Conservation (phyloP, 2,888 invertebrate species). For the Cerceris rybyensis region DNA sequence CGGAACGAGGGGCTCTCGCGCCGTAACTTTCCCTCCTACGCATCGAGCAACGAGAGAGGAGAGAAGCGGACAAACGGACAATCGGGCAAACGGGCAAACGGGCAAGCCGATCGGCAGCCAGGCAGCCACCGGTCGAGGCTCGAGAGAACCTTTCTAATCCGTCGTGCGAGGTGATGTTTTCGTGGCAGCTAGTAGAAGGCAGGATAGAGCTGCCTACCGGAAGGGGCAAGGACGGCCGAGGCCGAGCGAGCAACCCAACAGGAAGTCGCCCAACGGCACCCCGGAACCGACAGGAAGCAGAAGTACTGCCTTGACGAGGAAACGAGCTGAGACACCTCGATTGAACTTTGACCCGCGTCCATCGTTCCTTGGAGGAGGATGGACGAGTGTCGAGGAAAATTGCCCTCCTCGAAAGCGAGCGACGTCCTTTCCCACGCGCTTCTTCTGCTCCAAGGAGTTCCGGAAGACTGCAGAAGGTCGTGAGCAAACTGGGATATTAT, state of each 20-base stretch:
- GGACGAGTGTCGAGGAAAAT: background rate
- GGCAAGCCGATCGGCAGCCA: conserved; percentile 39
- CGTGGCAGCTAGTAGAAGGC: conserved; percentile 73
- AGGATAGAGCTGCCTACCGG: conserved; percentile 75
- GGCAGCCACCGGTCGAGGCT: conserved; percentile 39
- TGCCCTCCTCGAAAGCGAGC: background rate
- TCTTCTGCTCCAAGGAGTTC: conserved; percentile 38
- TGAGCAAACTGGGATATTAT: conserved; percentile 34
- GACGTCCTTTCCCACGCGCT: conserved; percentile 48
- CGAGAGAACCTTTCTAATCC: conserved; percentile 77
- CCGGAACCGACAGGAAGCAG: too few relatives aligned
- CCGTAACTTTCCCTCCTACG: conserved; percentile 79
- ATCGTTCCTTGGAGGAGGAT: too few relatives aligned
- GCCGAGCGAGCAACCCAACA: conserved; percentile 70
- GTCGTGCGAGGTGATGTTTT: conserved; percentile 73
- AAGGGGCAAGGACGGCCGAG: conserved; percentile 81
- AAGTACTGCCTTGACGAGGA: too few relatives aligned
- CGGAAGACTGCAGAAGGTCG: conserved; percentile 19
- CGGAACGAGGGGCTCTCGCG: conserved; percentile 14
- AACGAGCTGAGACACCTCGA: too few relatives aligned
- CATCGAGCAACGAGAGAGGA: conserved; percentile 40
- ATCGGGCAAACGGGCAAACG: conserved; percentile 23
- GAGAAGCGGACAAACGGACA: conserved; percentile 25
- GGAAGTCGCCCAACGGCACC: conserved; percentile 51
- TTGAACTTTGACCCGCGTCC: too few relatives aligned